Evolutionary conservation across 1,140 invertebrate species (phyloP).

Genomic region (Zaprionus ornatus): DNA sequence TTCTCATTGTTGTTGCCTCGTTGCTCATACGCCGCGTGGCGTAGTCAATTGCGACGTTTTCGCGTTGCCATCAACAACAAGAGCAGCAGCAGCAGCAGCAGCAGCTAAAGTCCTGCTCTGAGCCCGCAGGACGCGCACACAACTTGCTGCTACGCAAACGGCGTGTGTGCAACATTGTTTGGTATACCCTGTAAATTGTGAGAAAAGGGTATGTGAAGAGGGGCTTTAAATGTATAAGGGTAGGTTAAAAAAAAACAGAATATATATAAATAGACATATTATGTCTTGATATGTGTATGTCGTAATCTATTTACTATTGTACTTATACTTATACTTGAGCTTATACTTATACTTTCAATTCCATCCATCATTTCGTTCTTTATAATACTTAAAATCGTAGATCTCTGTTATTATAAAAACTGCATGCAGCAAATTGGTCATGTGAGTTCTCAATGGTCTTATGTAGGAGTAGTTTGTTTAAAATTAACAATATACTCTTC

Average conservation of each 20-base stretch:
- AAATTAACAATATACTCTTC: no score
- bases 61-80: conserved; percentile 55
- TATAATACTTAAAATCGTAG: neutral
- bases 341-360: no score
- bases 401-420: no score
- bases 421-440: neutral
- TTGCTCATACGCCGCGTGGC: conserved; percentile 73
- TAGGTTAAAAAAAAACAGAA: neutral
- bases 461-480: neutral
- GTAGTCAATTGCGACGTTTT: conserved; percentile 56
- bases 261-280: neutral
- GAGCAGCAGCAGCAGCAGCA: conserved; percentile 15
- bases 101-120: conserved; percentile 5
- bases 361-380: neutral
- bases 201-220: neutral
- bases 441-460: neutral
- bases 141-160: conserved; percentile 9
- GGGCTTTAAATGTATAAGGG: neutral
- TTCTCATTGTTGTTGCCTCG: conserved; percentile 38
- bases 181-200: neutral
- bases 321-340: no score
- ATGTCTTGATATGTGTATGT: no score
- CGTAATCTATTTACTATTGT: no score
- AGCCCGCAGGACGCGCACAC: conserved; percentile 50
- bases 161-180: conserved; percentile 60